Evolutionary conservation across 2,797 vertebrate species (phyloP).

Genomic region (Chrysolophus pictus): DNA sequence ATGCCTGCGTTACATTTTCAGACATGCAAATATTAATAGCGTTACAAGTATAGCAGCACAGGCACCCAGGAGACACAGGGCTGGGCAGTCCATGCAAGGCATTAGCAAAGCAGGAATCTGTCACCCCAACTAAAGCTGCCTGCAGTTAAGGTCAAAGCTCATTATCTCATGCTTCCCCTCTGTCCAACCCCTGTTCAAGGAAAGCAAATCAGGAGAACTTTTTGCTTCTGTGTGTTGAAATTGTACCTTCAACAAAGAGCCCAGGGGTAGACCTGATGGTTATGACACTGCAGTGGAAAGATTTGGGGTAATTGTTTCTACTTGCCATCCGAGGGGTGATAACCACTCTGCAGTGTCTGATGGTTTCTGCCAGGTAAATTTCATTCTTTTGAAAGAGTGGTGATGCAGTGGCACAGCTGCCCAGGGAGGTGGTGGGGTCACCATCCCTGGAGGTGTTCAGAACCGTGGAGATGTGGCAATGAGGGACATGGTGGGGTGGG

Average conservation of each 20-base stretch:
- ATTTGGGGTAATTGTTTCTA: background rate
- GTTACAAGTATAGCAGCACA: background rate
- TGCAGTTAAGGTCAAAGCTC: background rate
- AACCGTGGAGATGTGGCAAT: too few relatives aligned
- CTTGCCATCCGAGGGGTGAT: background rate
- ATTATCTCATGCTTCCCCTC: background rate
- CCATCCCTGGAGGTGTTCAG: too few relatives aligned
- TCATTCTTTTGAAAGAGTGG: too few relatives aligned
- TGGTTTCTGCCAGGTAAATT: background rate
- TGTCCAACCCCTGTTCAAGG: background rate
- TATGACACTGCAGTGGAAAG: fast-evolving
- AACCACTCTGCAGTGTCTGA: background rate
- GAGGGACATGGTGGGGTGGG: too few relatives aligned
- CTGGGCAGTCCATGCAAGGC: background rate
- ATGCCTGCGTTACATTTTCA: fast-evolving
- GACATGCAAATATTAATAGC: background rate
- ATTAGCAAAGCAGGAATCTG: background rate
- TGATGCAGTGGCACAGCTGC: too few relatives aligned
- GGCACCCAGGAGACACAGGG: background rate
- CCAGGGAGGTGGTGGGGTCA: too few relatives aligned
- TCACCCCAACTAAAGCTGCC: background rate
- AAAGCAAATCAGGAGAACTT: background rate
- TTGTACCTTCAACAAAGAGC: background rate
- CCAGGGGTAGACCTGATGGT: fast-evolving
- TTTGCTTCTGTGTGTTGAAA: background rate